Evolutionary conservation across 2,113 vertebrate genomes (phyloP), one percentile per base, ranked within the genome.

Genomic region (Eulemur macaco): DNA sequence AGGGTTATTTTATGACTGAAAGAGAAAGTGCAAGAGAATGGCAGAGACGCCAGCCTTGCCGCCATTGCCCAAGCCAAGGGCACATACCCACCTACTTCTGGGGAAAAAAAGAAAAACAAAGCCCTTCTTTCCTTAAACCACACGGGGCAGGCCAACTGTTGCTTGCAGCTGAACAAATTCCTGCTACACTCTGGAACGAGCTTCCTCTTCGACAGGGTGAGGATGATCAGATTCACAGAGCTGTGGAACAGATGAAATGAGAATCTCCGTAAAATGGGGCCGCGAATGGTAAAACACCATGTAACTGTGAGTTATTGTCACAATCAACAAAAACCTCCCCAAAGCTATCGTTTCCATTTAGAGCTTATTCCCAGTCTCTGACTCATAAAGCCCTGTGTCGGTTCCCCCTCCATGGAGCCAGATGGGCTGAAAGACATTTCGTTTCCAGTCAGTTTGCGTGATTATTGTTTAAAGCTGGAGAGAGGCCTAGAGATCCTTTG

Each of bases 401-500:
- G 56, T 66, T 84, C 42, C 13, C 91, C 87, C 17, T 83, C 74
- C 74, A 86, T 58, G 80, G 71, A 95, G 63, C 54, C 96, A 96
- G 95, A 95, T 92, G 95, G 74, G 42, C 68, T 60, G 63, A 63
- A 88, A 96, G 76, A 74, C 56, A 23, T 80, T 95, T 63, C 21
- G 34, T 56, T 91, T 77, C 76, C 37, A 14, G 29, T 63, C 7
- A 1, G 85, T 92, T 37, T 29, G n/a, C 11, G 3, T 87, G 89
- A 92, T 95, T 87, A 89, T 92, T 94, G 84, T 81, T 95, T 90
- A 90, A 89, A 88, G 77, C 71, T 95, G 89, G 69, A 88, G 85
- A 52, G 66, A 93, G 56, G 66, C 71, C 64, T 83, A 47, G 68
- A 81, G 64, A 64, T 81, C 56, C 90, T 95, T 87, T 50, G 69